phyloP scores from a whole-genome alignment of 2,113 vertebrate genomes.

The Suricata suricatta region DNA sequence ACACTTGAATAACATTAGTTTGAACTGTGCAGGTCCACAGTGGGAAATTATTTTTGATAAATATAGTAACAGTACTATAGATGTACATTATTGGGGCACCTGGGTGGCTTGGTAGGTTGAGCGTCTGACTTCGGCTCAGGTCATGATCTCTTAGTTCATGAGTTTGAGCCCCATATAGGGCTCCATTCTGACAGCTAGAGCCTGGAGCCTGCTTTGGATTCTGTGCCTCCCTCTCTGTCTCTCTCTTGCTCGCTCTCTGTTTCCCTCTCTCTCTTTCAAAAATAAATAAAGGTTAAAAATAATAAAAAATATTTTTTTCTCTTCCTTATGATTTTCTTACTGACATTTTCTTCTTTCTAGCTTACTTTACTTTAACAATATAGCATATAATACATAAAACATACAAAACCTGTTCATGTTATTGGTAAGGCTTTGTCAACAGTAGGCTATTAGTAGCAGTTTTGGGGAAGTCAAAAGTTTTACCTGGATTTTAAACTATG shows the following conservation, averaged over 20 bases:
- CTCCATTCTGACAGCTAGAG: too few species aligned
- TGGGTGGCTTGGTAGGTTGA: too few species aligned
- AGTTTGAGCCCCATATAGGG: too few species aligned
- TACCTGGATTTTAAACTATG: background rate
- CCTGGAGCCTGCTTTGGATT: too few species aligned
- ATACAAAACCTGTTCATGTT: background rate
- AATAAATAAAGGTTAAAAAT: too few species aligned
- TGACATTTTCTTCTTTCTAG: background rate
- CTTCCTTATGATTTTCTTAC: background rate
- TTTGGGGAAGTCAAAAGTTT: background rate
- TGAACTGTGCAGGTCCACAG: background rate
- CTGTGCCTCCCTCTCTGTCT: too few species aligned
- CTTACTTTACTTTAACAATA: background rate
- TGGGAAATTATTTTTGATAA: background rate
- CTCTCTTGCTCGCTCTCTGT: too few species aligned
- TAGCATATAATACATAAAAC: background rate
- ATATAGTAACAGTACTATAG: background rate
- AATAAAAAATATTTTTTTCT: background rate
- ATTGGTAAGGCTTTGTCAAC: background rate
- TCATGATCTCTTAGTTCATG: too few species aligned
- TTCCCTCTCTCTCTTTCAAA: too few species aligned
- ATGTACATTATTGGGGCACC: background rate
- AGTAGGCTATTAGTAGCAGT: background rate
- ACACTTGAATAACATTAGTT: background rate
- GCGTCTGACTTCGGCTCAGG: too few species aligned